Conservation (phyloP, 2,113 vertebrate species). For the Petroica traversi region DNA sequence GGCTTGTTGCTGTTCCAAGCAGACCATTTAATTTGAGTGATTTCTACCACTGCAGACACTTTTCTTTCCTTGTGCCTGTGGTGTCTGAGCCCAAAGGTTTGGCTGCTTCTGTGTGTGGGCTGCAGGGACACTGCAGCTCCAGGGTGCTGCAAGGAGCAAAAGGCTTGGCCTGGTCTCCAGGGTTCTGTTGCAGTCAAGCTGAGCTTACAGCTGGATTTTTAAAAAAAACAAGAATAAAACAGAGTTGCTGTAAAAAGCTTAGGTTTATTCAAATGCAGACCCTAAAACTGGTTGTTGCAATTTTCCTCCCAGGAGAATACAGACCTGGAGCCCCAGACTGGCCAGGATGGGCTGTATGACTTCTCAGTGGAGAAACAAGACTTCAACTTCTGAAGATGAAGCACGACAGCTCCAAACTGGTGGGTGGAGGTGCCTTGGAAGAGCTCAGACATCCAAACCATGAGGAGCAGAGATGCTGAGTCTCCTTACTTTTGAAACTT, state of each 20-base stretch:
- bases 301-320: not conserved
- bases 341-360: not conserved
- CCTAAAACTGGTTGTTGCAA: not conserved
- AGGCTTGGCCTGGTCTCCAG: not conserved
- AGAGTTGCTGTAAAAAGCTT: not conserved
- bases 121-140: not conserved
- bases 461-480: not conserved
- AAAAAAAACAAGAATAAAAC: not conserved
- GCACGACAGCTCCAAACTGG: not conserved
- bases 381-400: slow-evolving; percentile 28
- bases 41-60: not conserved
- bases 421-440: not conserved
- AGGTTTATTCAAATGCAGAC: not conserved
- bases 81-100: not conserved
- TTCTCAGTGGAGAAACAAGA: slow-evolving; percentile 20
- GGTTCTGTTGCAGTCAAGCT: not conserved
- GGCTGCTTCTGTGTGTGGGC: not conserved
- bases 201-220: not conserved
- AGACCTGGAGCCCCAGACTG: not conserved
- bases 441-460: not conserved
- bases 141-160: not conserved
- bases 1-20: not conserved
- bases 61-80: not conserved
- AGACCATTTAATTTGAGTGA: not conserved
- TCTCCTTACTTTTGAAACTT: not conserved